Evolutionary conservation across 2,797 vertebrate species (phyloP), one percentile per base, ranked within the genome.

Genomic region (Petrocephalus sullivani): DNA sequence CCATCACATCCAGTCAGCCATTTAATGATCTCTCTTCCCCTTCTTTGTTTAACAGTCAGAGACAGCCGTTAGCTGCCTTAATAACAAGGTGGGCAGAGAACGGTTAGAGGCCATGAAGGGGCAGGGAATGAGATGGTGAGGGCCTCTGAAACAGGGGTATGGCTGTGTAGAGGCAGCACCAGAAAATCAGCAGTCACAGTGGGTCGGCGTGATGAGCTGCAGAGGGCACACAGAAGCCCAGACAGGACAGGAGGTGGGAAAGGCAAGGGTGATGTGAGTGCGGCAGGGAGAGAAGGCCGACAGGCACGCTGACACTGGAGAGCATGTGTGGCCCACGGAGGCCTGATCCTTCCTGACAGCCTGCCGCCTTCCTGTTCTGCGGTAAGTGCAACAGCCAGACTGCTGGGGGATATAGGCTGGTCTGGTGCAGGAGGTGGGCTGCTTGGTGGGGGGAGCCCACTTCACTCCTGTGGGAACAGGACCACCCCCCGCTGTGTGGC

Each of bases 1-100:
- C 89, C 81, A 89, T 90, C 89, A 90, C 88, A 91, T 89, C 91
- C 90, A 90, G 86, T 37, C 88, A 88, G 87, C 75, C 83, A 51
- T 82, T 81, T 81, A 88, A 88, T 91, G 19, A 53, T 85, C 75
- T 87, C 12, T 3, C 56, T 87, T 67, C 86, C 60, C 57, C 28
- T 9, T 37, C 61, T 67, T 33, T 37, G 7, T 54, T 8, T 54
- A 53, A 67, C 57, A 88, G 57, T 88, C 58, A 51, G 60, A 60
- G 1, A 16, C 14, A 53, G 41, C 9, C 6, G 1, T 61, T 49
- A 33, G 23, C 53, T 12, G n/a, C 2, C 8, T 49, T 37, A 16
- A 41, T 57, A 46, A 49, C 8, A 9, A 21, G 41, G 58, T 8
- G 41, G 81, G 3, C 12, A 51, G 81, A 4, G 5, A 0, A 53